These are phyloP conservation scores for Rhimphoctona megacephalus DNA, from an alignment of 2,888 invertebrate genomes.

Conservation along the genomic window DNA sequence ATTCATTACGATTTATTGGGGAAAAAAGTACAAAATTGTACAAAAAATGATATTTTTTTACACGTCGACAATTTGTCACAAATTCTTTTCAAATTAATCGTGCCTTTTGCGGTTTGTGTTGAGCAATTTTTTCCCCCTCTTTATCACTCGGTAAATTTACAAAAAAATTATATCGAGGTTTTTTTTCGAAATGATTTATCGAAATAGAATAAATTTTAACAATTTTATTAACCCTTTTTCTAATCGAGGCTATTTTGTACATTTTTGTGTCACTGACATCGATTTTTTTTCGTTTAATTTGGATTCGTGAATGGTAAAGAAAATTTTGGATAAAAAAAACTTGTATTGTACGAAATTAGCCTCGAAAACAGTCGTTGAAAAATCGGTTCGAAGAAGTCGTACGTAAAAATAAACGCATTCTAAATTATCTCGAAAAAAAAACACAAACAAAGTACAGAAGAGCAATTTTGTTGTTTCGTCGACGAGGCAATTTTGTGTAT, in stretches of 20 bases:
- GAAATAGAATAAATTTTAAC: slow-evolving; percentile 62
- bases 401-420: slow-evolving; percentile 48
- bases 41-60: slow-evolving; percentile 5
- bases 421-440: slow-evolving; percentile 6
- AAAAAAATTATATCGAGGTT: background rate
- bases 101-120: background rate
- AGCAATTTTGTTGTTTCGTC: slow-evolving; percentile 15
- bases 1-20: slow-evolving; percentile 8
- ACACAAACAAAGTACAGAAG: background rate
- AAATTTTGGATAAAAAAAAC: background rate
- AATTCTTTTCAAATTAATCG: background rate
- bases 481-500: slow-evolving; percentile 12
- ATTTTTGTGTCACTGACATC: background rate
- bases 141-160: background rate
- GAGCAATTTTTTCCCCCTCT: background rate
- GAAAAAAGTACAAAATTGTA: background rate
- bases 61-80: background rate
- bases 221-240: background rate
- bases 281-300: background rate
- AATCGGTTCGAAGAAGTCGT: slow-evolving; percentile 58
- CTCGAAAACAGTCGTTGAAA: slow-evolving; percentile 59
- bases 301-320: background rate
- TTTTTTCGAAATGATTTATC: slow-evolving; percentile 57
- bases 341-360: background rate
- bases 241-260: background rate